Conservation (phyloP, 2,888 invertebrate species). For the Ernsta delagoae region DNA sequence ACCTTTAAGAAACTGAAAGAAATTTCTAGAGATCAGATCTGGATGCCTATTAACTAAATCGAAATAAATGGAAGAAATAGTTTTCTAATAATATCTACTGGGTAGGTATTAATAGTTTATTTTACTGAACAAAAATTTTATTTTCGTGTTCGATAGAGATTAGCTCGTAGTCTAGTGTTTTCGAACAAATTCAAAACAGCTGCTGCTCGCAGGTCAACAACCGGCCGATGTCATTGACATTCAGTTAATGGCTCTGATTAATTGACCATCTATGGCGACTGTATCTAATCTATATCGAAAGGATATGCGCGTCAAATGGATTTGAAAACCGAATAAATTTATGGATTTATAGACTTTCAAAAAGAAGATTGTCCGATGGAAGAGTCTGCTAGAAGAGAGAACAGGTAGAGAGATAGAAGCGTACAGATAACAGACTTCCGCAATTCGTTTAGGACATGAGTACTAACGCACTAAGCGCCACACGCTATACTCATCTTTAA, state of each 20-base stretch:
- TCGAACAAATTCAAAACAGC: constrained; percentile 34
- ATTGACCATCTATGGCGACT: constrained; percentile 41
- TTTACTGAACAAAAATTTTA: not conserved
- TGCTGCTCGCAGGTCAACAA: constrained; percentile 41
- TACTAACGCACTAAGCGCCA: too few species aligned
- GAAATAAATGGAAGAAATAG: too few species aligned
- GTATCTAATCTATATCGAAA: constrained; percentile 7
- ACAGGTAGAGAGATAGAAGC: too few species aligned
- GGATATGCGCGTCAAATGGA: constrained; percentile 6
- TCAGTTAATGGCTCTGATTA: constrained; percentile 44
- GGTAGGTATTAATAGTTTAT: too few species aligned
- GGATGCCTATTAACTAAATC: too few species aligned
- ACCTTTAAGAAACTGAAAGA: too few species aligned
- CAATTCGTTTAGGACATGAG: too few species aligned
- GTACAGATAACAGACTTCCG: too few species aligned
- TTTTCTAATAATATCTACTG: too few species aligned
- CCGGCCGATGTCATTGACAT: constrained; percentile 44
- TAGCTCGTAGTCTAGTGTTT: not conserved
- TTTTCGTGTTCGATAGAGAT: not conserved
- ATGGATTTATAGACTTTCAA: not conserved
- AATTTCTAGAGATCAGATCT: too few species aligned
- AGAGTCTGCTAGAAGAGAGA: too few species aligned
- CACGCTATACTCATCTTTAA: too few species aligned
- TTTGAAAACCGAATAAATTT: not conserved
- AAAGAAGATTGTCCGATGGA: not conserved